These are phyloP conservation scores for Radopholus similis DNA, from an alignment of 1,140 invertebrate genomes.

Conservation along the genomic window DNA sequence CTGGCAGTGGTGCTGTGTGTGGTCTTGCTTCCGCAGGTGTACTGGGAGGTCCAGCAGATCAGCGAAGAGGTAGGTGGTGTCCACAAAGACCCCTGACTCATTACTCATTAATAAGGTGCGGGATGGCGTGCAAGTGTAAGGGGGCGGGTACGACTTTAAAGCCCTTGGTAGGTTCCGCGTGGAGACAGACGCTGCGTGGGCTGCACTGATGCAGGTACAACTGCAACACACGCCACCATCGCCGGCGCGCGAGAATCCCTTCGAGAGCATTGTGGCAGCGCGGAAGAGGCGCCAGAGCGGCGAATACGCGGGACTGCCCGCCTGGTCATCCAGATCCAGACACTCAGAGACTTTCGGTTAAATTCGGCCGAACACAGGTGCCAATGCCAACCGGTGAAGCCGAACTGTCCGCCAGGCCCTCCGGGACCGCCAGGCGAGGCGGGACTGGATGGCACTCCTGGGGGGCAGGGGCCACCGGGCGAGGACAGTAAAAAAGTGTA, in stretches of 20 bases:
- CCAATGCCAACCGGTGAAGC: conserved; percentile 48
- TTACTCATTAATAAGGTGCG: too few relatives aligned
- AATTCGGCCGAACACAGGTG: conserved; percentile 10
- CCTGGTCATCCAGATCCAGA: conserved; percentile 9
- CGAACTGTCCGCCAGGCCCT: conserved; percentile 30
- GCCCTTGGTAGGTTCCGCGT: too few relatives aligned
- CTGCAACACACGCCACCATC: conserved; percentile 37
- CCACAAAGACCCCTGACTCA: too few relatives aligned
- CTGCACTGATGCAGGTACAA: conserved; percentile 43
- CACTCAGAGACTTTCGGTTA: not conserved
- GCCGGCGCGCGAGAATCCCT: conserved; percentile 39
- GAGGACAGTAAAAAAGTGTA: conserved; percentile 14
- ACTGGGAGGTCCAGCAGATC: not conserved
- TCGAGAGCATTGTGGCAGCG: conserved; percentile 36
- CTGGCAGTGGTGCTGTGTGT: not conserved
- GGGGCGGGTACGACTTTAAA: too few relatives aligned
- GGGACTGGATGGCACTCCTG: conserved; percentile 14
- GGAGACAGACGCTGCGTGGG: conserved; percentile 48
- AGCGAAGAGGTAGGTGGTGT: not conserved
- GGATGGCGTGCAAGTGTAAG: too few relatives aligned
- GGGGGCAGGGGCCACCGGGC: conserved; percentile 1
- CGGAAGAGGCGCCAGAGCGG: conserved; percentile 28
- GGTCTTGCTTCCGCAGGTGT: not conserved
- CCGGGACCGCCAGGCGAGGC: conserved; percentile 21
- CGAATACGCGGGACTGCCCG: conserved; percentile 29